Conservation (phyloP, 2,888 invertebrate species). For the Euphydryas editha region DNA sequence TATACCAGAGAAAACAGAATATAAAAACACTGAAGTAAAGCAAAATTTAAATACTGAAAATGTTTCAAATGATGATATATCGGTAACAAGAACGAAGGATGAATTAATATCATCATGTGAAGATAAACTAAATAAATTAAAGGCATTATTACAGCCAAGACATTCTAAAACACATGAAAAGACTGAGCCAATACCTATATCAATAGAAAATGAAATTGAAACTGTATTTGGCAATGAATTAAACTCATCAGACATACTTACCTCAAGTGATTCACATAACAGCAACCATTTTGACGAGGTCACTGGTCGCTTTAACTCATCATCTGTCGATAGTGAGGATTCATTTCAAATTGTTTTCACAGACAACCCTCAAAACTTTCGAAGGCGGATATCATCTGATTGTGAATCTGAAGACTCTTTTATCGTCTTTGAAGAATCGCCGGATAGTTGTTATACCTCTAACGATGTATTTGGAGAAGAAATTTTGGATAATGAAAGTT, state of each 20-base stretch:
- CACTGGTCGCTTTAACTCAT: conserved; percentile 62
- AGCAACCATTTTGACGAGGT: conserved; percentile 68
- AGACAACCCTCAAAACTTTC: conserved; percentile 53
- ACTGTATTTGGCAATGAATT: conserved; percentile 60
- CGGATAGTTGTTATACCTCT: conserved; percentile 69
- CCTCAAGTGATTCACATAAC: conserved; percentile 44
- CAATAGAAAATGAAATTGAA: conserved; percentile 36
- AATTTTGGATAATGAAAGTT: conserved; percentile 32
- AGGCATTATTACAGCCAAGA: conserved; percentile 50
- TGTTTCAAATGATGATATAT: conserved; percentile 25
- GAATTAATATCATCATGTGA: conserved; percentile 66
- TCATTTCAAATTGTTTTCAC: conserved; percentile 77
- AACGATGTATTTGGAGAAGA: conserved; percentile 70
- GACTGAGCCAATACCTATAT: conserved; percentile 36
- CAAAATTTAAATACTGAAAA: conserved; percentile 28
- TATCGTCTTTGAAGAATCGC: conserved; percentile 77
- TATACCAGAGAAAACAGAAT: conserved; percentile 26
- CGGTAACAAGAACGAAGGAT: conserved; percentile 40
- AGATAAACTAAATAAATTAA: conserved; percentile 67
- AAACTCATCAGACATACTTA: conserved; percentile 26
- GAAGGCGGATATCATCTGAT: conserved; percentile 64
- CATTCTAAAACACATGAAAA: conserved; percentile 17
- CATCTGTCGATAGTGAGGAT: conserved; percentile 68
- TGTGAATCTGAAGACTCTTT: conserved; percentile 85
- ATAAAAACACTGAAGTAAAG: conserved; percentile 17